Conservation (phyloP, 2,888 invertebrate species). For the Coenonympha glycerion region DNA sequence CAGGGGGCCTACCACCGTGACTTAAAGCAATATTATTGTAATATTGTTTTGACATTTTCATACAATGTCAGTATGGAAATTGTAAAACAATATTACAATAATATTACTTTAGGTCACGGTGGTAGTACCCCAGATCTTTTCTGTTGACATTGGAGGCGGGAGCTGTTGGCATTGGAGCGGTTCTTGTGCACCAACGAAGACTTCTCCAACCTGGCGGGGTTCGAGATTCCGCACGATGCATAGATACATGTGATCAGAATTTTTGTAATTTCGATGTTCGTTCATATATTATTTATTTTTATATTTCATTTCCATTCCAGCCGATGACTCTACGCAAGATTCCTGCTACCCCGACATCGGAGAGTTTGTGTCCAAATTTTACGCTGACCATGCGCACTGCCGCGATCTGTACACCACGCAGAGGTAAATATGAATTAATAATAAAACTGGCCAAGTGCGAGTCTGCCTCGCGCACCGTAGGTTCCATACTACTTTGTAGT, state of each 20-base stretch:
- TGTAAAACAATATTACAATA: no score
- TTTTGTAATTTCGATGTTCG: no score
- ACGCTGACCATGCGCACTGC: slow-evolving; percentile 81
- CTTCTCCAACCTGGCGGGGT: slow-evolving; percentile 61
- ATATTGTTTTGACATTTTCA: no score
- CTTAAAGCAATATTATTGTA: no score
- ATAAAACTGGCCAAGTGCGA: no score
- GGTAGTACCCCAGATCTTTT: not conserved
- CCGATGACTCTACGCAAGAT: slow-evolving; percentile 42
- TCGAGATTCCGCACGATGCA: slow-evolving; percentile 53
- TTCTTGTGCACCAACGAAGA: slow-evolving; percentile 94
- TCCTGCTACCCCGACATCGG: slow-evolving; percentile 77
- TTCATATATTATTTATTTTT: no score
- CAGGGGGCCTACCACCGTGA: slow-evolving; percentile 81
- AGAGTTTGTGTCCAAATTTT: slow-evolving; percentile 82
- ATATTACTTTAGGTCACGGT: no score
- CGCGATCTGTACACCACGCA: slow-evolving; percentile 75
- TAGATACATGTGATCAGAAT: no score
- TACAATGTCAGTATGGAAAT: no score
- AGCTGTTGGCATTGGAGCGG: slow-evolving; percentile 90
- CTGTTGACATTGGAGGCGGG: slow-evolving; percentile 84
- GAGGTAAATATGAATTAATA: slow-evolving; percentile 45
- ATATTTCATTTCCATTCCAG: slow-evolving; percentile 31
- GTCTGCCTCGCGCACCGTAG: no score
- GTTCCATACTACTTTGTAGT: no score